A percentile compares a stretch with the other conserved stretches of the same genome.
Conservation (phyloP, 2,113 vertebrate species). For the Leiothrix lutea region DNA sequence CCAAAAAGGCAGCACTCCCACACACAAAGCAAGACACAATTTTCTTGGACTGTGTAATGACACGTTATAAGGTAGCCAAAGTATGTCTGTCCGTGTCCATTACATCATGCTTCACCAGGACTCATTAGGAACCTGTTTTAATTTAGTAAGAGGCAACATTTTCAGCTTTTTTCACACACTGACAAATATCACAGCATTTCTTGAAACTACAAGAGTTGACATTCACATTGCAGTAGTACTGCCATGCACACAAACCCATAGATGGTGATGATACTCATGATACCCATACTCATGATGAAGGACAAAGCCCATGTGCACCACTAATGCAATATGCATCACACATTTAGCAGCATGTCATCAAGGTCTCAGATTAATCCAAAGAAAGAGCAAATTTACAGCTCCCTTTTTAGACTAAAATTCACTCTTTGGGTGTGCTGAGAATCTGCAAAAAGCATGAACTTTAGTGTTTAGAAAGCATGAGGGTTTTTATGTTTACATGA, state of each 20-base stretch:
- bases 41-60: neutral
- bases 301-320: neutral
- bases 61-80: neutral
- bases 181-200: neutral
- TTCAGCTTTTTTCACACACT: neutral
- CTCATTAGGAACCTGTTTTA: neutral
- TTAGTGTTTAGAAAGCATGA: neutral
- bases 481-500: neutral
- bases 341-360: neutral
- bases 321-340: neutral
- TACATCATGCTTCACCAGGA: neutral
- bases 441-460: neutral
- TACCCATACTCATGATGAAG: fast-evolving
- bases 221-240: neutral
- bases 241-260: neutral
- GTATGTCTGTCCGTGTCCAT: neutral
- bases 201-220: neutral
- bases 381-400: neutral
- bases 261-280: too few species aligned
- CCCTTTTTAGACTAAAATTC: neutral
- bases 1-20: neutral
- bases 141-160: neutral
- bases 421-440: neutral
- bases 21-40: neutral
- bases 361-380: neutral